Evolutionary conservation across 2,797 vertebrate genomes (phyloP), one percentile per base, ranked within the genome.

Genomic region (Lutjanus argentimaculatus): DNA sequence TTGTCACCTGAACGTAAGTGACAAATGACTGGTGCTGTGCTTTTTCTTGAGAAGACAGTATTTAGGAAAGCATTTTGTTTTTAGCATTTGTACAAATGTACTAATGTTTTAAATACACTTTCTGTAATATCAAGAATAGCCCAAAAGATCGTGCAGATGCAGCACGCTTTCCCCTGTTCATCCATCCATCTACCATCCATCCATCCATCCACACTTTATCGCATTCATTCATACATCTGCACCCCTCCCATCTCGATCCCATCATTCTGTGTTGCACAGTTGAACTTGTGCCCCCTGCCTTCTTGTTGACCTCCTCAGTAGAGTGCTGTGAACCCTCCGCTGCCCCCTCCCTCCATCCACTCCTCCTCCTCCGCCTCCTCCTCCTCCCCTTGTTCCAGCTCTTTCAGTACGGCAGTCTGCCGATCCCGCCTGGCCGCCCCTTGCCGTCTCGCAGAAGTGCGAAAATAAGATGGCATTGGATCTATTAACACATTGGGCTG

Each of bases 391-490:
- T 91, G 91, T 95, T 86, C 72, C 40, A 93, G 91, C 92, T 91
- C 89, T 90, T 87, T 88, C 89, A 80, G 82, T 55, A 62, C 86
- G 66, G 88, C 91, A 89, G 92, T 87, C 93, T 95, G 94, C 91
- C 93, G 94, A 94, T 96, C 66, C 94, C 89, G 91, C 93, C 95
- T 93, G 94, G 95, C 93, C 94, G 94, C 92, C 93, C 95, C 91
- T 95, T 95, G 93, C 94, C 93, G 90, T 96, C 82, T 95, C 92
- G 45, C 85, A 88, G 93, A 97, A 96, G 96, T 97, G 96, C 95
- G 97, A 97, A 97, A 97, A 97, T 96, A 97, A 96, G 95, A 97
- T 97, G 96, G 95, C 94, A 94, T 96, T 95, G 96, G 95, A 94
- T 95, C 96, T 97, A 97, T 97, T 97, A 97, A 96, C 97, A 97